phyloP scores from a whole-genome alignment of 2,797 vertebrate species.

The Manis pentadactyla region DNA sequence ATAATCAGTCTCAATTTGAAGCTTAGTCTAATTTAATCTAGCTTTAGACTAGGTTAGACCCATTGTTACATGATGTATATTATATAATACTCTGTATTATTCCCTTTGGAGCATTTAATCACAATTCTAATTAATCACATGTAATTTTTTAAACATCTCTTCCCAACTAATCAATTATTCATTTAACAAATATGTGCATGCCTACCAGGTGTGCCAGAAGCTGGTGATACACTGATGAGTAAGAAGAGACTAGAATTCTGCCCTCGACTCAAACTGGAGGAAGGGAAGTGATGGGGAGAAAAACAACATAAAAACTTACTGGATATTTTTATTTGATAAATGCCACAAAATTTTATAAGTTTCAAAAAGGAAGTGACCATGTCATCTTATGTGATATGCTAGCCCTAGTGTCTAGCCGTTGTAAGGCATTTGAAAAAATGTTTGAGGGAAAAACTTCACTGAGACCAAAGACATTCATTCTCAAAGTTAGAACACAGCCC shows the following conservation, averaged over 20 bases:
- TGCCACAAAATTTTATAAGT: not conserved
- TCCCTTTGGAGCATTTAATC: slow-evolving; percentile 4
- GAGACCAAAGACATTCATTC: not conserved
- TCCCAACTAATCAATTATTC: slow-evolving; percentile 41
- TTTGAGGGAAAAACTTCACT: slow-evolving; percentile 27
- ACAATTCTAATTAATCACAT: slow-evolving; percentile 16
- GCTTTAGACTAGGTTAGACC: not conserved
- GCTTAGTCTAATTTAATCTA: not conserved
- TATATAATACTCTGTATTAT: not conserved
- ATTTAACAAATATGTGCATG: slow-evolving; percentile 43
- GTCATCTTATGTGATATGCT: not conserved
- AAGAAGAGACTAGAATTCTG: slow-evolving; percentile 1
- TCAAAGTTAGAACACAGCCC: slow-evolving; percentile 17
- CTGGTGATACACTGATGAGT: not conserved
- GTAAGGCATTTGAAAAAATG: not conserved
- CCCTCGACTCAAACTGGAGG: not conserved
- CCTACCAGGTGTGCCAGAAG: not conserved
- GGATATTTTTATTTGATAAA: slow-evolving; percentile 41
- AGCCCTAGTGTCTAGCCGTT: not conserved
- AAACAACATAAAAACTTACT: not conserved
- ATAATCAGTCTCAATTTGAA: slow-evolving; percentile 26
- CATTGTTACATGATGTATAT: not conserved
- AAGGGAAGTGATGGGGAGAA: not conserved
- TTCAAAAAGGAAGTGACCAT: not conserved
- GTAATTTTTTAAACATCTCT: slow-evolving; percentile 19